These are phyloP conservation scores for Ageneiosus marmoratus DNA, from an alignment of 2,113 vertebrate genomes.

Conservation along the genomic window DNA sequence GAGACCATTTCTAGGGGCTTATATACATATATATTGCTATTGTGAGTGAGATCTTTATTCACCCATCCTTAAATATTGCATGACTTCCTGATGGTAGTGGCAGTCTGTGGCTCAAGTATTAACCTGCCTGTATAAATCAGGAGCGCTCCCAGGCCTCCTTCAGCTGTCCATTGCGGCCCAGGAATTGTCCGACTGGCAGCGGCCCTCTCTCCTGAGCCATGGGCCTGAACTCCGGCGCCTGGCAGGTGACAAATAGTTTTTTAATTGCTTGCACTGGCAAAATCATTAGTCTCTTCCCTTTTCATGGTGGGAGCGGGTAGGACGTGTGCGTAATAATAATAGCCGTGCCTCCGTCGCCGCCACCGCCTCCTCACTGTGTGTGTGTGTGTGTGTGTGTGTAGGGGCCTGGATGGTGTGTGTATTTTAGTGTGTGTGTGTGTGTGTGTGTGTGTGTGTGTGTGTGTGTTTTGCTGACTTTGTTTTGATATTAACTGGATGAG, in stretches of 20 bases:
- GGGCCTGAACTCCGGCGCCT: slow-evolving; percentile 70
- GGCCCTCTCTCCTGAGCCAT: slow-evolving; percentile 59
- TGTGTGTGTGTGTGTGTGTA: slow-evolving; percentile 43
- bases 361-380: slow-evolving; percentile 53
- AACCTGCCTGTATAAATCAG: slow-evolving; percentile 82
- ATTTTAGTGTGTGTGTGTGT: slow-evolving; percentile 48
- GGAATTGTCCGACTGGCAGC: slow-evolving; percentile 24
- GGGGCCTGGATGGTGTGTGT: slow-evolving; percentile 45
- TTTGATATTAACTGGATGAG: too few relatives aligned
- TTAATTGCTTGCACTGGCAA: slow-evolving; percentile 90
- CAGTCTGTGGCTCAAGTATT: slow-evolving; percentile 71
- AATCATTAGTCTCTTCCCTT: slow-evolving; percentile 83
- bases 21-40: slow-evolving; percentile 69
- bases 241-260: slow-evolving; percentile 88
- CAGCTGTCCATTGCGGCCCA: slow-evolving; percentile 31
- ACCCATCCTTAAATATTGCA: slow-evolving; percentile 78
- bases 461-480: too few relatives aligned
- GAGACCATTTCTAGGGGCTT: slow-evolving; percentile 29
- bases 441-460: slow-evolving; percentile 11
- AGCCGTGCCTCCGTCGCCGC: slow-evolving; percentile 57
- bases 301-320: slow-evolving; percentile 71
- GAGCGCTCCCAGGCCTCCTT: slow-evolving; percentile 60
- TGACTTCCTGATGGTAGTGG: slow-evolving; percentile 75
- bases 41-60: slow-evolving; percentile 69
- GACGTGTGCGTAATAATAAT: slow-evolving; percentile 79